phyloP scores from a whole-genome alignment of 2,888 invertebrate genomes.

The Diabrotica balteata region DNA sequence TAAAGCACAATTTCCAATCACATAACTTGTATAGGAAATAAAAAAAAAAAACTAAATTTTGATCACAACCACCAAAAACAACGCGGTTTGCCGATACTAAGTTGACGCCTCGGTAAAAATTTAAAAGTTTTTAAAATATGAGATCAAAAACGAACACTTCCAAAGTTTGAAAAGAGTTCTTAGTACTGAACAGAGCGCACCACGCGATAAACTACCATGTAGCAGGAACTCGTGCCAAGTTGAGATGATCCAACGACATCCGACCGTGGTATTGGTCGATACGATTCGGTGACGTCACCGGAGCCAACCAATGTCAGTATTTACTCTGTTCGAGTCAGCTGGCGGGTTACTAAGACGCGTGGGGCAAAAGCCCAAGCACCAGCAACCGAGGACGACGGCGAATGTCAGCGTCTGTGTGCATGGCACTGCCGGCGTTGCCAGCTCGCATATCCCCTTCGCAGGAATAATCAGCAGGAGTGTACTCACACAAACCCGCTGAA shows the following conservation, averaged over 20 bases:
- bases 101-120: no score
- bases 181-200: slow-evolving; percentile 49
- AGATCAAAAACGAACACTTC: slow-evolving; percentile 15
- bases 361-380: slow-evolving; percentile 42
- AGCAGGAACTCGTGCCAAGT: slow-evolving; percentile 58
- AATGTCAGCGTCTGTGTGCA: slow-evolving; percentile 25
- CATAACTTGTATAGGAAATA: slow-evolving; percentile 26
- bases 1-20: slow-evolving; percentile 32
- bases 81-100: slow-evolving; percentile 4
- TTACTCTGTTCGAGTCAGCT: slow-evolving; percentile 58
- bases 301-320: slow-evolving; percentile 56
- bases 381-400: slow-evolving; percentile 14
- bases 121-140: slow-evolving; percentile 9
- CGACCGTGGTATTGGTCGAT: slow-evolving; percentile 60
- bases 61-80: slow-evolving; percentile 22
- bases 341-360: slow-evolving; percentile 57
- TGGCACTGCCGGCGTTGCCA: slow-evolving; percentile 19
- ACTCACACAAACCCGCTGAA: neutral
- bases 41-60: slow-evolving; percentile 6
- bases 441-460: neutral
- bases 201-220: slow-evolving; percentile 55
- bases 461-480: slow-evolving; percentile 17
- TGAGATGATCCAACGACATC: slow-evolving; percentile 58
- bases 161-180: slow-evolving; percentile 21
- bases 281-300: slow-evolving; percentile 56